phyloP scores from a whole-genome alignment of 2,797 vertebrate genomes.

The Chiroxiphia lanceolata region DNA sequence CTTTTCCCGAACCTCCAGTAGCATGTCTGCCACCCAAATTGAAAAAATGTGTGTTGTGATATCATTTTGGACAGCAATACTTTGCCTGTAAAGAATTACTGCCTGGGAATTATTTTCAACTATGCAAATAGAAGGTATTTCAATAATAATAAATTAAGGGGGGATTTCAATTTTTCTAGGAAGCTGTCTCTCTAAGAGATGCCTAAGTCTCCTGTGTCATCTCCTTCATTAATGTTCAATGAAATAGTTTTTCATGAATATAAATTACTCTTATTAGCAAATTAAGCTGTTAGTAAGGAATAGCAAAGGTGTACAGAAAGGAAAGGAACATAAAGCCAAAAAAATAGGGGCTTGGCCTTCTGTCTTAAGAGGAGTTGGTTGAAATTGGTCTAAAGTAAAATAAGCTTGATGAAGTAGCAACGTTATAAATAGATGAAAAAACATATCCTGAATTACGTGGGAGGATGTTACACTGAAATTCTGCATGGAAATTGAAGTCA shows the following conservation, averaged over 20 bases:
- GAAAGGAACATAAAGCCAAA: background rate
- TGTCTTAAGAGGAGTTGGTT: background rate
- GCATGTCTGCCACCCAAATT: background rate
- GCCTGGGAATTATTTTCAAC: slow-evolving; percentile 33
- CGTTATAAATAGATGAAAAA: background rate
- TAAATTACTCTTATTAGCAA: slow-evolving; percentile 15
- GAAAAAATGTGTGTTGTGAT: slow-evolving; percentile 13
- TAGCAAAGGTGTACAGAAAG: background rate
- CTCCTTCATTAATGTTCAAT: slow-evolving; percentile 19
- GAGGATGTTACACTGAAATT: background rate
- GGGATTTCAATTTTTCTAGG: background rate
- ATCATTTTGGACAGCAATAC: background rate
- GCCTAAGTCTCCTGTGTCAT: slow-evolving; percentile 26
- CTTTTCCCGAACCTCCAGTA: slow-evolving; percentile 24
- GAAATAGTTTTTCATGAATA: slow-evolving; percentile 17
- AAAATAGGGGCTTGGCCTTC: background rate
- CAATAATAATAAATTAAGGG: background rate
- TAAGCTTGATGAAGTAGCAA: background rate
- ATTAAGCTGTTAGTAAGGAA: slow-evolving; percentile 22
- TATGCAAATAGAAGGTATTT: background rate
- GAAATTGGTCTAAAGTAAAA: background rate
- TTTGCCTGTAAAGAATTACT: slow-evolving; percentile 40
- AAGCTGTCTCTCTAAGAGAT: background rate
- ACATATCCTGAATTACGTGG: background rate
- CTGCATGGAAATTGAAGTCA: background rate